Conservation (phyloP, 1,140 invertebrate species). For the Panonychus citri region DNA sequence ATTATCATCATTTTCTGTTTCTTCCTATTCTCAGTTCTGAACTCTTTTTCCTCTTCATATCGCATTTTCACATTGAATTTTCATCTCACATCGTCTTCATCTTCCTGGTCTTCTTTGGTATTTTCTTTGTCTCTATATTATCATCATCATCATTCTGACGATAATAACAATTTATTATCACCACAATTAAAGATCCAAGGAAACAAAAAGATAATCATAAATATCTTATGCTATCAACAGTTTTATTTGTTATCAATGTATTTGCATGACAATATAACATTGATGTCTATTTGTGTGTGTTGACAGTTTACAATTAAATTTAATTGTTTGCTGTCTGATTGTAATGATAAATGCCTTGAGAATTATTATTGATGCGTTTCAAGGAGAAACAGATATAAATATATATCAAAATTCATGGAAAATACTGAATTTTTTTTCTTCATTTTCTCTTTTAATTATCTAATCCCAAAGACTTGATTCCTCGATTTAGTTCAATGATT, state of each 20-base stretch:
- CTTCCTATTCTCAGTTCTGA: too few species aligned
- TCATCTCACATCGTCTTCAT: too few species aligned
- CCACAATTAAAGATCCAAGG: too few species aligned
- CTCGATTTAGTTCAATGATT: background rate
- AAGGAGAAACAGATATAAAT: background rate
- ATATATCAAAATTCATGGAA: background rate
- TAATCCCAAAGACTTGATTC: background rate
- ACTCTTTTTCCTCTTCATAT: too few species aligned
- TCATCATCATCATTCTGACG: too few species aligned
- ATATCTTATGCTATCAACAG: too few species aligned
- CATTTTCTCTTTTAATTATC: background rate
- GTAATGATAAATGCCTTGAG: background rate
- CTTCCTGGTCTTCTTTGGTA: too few species aligned
- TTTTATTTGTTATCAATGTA: background rate
- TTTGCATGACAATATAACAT: background rate
- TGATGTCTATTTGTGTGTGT: background rate
- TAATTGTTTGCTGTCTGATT: background rate
- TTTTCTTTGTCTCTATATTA: too few species aligned
- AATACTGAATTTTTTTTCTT: background rate
- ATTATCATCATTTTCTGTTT: background rate
- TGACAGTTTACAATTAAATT: background rate
- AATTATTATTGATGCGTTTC: background rate
- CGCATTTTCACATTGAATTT: too few species aligned
- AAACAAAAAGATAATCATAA: too few species aligned
- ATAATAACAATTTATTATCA: too few species aligned